Evolutionary conservation across 64 coral and sea anemone genomes (phyloP), one percentile per base, ranked within the genome.

Genomic region (Montipora capricornis): DNA sequence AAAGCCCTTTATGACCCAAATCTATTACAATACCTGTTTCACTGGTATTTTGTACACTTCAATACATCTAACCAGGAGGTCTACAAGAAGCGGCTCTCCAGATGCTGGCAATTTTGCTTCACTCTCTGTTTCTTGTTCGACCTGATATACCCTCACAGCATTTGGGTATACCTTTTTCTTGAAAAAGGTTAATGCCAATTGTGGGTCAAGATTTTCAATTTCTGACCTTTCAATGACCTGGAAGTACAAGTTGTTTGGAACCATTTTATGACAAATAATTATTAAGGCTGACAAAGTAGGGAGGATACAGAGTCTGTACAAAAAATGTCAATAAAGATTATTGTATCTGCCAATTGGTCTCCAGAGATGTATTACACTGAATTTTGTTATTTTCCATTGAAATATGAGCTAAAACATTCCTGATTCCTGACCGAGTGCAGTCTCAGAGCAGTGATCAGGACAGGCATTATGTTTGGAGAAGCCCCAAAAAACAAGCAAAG

Each of bases 221-320:
- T 73, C 20, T 53, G 86, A 47, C 47, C 53, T 10, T 88, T 88
- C 73, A 55, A 76, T 58, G 55, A 88, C 70, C 70, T 88, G 16
- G 68, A 87, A 87, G 17, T 11, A 87, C 61, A 64, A 64, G 37
- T 37, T 37, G 37, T 37, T 37, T 37, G 37, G 37, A 37, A 37
- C 52, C 52, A 55, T 55, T 55, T 48, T 26, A 73, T 20, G 37
- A 26, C 17, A 20, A 20, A 26, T 37, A 37, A 2, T 73, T 73
- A 73, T 20, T 26, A 73, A 73, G 17, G 64, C 1, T 68, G 14
- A 70, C 67, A 70, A 5, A 20, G 67, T 55, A 55, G 37, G 37
- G 37, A 37, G 37, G 37, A 37, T 37, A 37, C 37, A 37, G 37
- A 37, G 37, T 37, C 37, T 37, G 0, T 37, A 37, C 2, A 37